These are phyloP conservation scores for Aspidiotus rigidus DNA, from an alignment of 2,888 invertebrate species.

Conservation along the genomic window DNA sequence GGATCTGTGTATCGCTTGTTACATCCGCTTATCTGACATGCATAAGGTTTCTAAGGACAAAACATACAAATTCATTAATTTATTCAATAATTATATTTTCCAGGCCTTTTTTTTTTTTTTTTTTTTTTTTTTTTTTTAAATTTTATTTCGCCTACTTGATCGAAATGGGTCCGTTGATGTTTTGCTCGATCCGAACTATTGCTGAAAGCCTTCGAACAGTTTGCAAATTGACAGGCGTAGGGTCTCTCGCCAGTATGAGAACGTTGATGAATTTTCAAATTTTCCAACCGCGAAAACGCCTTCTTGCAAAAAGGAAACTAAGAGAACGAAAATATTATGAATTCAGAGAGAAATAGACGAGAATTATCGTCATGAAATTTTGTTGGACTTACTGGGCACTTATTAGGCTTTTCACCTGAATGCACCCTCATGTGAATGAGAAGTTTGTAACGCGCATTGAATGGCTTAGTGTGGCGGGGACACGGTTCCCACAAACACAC, in stretches of 20 bases:
- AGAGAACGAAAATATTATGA: background rate
- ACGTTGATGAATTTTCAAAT: conserved; percentile 92
- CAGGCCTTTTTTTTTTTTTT: background rate
- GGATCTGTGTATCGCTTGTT: conserved; percentile 89
- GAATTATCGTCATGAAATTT: background rate
- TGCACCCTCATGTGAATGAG: conserved; percentile 95
- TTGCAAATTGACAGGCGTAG: conserved; percentile 84
- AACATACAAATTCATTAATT: background rate
- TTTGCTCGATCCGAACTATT: conserved; percentile 98
- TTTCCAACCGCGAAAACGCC: conserved; percentile 92
- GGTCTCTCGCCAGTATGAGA: conserved; percentile 95
- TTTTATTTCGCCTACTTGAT: conserved; percentile 60
- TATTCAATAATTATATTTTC: background rate
- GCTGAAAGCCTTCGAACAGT: conserved; percentile 92
- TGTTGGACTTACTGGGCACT: conserved; percentile 75
- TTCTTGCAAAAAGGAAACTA: conserved; percentile 91
- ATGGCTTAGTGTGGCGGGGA: conserved; percentile 75
- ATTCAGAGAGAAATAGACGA: conserved; percentile 14
- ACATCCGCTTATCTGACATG: conserved; percentile 78
- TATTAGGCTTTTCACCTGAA: conserved; percentile 96
- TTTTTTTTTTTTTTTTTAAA: background rate
- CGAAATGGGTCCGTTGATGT: conserved; percentile 96
- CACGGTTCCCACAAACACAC: conserved; percentile 92
- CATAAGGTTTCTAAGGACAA: conserved; percentile 71
- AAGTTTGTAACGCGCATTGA: conserved; percentile 95